A percentile compares a stretch with the other conserved stretches of the same genome.
Conservation (phyloP, 2,888 invertebrate genomes). For the Agrilus mali region DNA sequence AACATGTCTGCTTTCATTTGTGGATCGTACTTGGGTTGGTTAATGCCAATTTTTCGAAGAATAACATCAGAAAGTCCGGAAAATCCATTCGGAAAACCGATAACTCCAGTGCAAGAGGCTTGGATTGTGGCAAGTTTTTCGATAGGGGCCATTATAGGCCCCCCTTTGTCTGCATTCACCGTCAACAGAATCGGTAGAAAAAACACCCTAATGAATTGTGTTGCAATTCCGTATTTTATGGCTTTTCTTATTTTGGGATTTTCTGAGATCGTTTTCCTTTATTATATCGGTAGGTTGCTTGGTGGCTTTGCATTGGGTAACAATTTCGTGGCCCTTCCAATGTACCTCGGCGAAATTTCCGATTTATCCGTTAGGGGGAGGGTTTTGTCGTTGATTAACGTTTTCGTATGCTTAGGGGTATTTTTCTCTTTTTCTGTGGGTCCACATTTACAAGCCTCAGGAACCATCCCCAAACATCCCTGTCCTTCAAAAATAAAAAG, state of each 20-base stretch:
- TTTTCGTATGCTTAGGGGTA: constrained; percentile 55
- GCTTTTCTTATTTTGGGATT: constrained; percentile 41
- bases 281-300: constrained; percentile 32
- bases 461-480: too few species aligned
- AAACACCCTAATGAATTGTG: constrained; percentile 49
- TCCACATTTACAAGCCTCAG: too few species aligned
- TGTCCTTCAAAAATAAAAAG: too few species aligned
- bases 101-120: constrained; percentile 45
- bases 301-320: constrained; percentile 54
- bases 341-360: constrained; percentile 74
- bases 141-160: constrained; percentile 49
- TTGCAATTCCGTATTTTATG: constrained; percentile 48
- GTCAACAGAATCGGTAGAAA: constrained; percentile 49
- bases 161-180: constrained; percentile 54
- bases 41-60: too few species aligned
- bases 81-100: constrained; percentile 35
- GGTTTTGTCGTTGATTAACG: constrained; percentile 63
- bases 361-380: constrained; percentile 63
- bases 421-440: constrained; percentile 33
- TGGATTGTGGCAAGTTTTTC: constrained; percentile 65
- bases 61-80: too few species aligned
- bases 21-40: too few species aligned
- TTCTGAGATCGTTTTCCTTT: constrained; percentile 23
- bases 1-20: too few species aligned
- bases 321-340: constrained; percentile 56